Percentiles rank a stretch among this genome's conserved stretches.
Conservation (phyloP, 1,140 invertebrate genomes). For the Drosophila bocqueti region DNA sequence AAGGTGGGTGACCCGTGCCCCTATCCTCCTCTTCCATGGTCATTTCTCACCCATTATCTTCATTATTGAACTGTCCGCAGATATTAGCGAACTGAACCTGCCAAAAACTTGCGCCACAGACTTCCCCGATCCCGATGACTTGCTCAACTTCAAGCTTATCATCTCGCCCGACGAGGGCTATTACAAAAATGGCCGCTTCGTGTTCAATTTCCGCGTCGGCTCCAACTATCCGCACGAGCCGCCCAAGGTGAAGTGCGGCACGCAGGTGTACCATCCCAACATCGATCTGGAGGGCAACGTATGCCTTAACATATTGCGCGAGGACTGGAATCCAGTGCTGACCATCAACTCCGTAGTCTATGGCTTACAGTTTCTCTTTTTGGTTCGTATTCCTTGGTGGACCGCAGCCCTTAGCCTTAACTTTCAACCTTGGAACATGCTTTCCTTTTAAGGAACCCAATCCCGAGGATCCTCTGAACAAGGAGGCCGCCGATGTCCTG, state of each 20-base stretch:
- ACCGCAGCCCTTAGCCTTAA: not conserved
- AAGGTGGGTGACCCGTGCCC: slow-evolving; percentile 89
- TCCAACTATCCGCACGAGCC: slow-evolving; percentile 98
- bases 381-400: slow-evolving; percentile 87
- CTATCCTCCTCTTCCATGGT: not conserved
- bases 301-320: slow-evolving; percentile 96
- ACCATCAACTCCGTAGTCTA: slow-evolving; percentile 99
- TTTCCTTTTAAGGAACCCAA: slow-evolving; percentile 94
- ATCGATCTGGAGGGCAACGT: slow-evolving; percentile 98
- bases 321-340: slow-evolving; percentile 99
- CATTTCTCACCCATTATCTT: slow-evolving; percentile 17
- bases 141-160: slow-evolving; percentile 97
- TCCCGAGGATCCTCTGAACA: slow-evolving; percentile 99
- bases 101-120: slow-evolving; percentile 98
- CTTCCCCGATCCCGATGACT: slow-evolving; percentile 98
- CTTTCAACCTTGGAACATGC: not conserved
- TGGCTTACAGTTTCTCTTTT: slow-evolving; percentile 98
- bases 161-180: slow-evolving; percentile 99
- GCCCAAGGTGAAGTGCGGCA: slow-evolving; percentile 98
- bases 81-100: slow-evolving; percentile 98
- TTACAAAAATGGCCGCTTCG: slow-evolving; percentile 96
- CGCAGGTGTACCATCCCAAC: slow-evolving; percentile 97
- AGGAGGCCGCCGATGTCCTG: slow-evolving; percentile 99
- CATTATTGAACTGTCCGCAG: slow-evolving; percentile 87
- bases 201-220: slow-evolving; percentile 98